phyloP scores from a whole-genome alignment of 2,888 invertebrate species.

The Patella depressa region DNA sequence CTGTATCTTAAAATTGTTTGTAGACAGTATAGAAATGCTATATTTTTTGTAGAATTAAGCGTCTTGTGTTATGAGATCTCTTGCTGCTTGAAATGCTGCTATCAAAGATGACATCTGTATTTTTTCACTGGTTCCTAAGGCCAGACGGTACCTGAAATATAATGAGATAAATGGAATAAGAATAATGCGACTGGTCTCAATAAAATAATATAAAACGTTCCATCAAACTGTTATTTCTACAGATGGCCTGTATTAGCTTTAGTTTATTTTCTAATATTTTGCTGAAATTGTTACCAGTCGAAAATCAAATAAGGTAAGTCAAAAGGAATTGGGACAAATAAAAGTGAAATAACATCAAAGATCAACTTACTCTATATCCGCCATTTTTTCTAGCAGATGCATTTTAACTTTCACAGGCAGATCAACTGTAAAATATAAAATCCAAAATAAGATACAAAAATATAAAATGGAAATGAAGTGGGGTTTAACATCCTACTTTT shows the following conservation, averaged over 20 bases:
- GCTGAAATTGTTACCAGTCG: no score
- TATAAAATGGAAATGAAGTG: no score
- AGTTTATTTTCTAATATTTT: no score
- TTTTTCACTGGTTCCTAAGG: constrained; percentile 89
- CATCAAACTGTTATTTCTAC: background rate
- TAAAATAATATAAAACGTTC: background rate
- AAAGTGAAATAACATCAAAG: no score
- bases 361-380: constrained; percentile 82
- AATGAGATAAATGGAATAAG: background rate
- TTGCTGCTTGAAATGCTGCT: constrained; percentile 86
- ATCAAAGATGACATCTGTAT: constrained; percentile 91
- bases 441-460: no score
- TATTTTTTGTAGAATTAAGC: constrained; percentile 25
- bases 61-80: constrained; percentile 72
- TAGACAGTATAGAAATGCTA: no score
- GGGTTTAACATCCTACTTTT: no score
- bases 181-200: background rate
- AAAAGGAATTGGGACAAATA: no score
- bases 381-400: constrained; percentile 86
- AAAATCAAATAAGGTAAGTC: no score
- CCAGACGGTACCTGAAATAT: constrained; percentile 77
- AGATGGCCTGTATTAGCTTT: no score
- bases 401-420: constrained; percentile 85
- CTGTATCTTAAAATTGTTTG: no score
- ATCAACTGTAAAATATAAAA: constrained; percentile 80